Evolutionary conservation across 2,888 invertebrate genomes (phyloP), one percentile per base, ranked within the genome.

Genomic region (Tenthredo mesomela): DNA sequence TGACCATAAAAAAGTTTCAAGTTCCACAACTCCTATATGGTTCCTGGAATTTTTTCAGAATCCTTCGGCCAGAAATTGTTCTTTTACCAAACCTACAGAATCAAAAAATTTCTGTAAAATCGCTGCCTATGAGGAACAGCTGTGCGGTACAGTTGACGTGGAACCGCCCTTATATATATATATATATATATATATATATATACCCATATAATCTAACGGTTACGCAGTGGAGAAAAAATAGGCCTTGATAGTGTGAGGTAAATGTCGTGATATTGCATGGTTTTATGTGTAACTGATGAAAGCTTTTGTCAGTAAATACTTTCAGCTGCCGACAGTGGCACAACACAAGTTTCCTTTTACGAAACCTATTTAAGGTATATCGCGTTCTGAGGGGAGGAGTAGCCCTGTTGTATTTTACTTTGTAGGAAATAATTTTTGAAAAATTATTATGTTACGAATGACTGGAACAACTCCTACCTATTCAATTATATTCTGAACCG

Each of bases 281-380:
- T 80, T 61, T 61, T 37, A 80, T 58, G 80, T 33, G n/a, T 80
- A 50, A 61, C 58, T 61, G 80, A 80, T 80, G 80, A 80, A 80
- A 80, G 80, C 80, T 80, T 80, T 80, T 37, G n/a, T 58, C 61
- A 61, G 80, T 61, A 80, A 80, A 80, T 37, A 80, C 80, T 80
- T 80, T 80, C 40, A 40, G 50, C 43, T 65, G 43, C 67, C 82
- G 67, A 82, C 67, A 29, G 67, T 82, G 82, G 47, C 18, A 33
- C 67, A n/a, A 82, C 82, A 70, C 70, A 70, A 82, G 65, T 82
- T 82, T 67, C 67, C 82, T 82, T 67, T 82, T 82, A 82, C 67
- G 43, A 67, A 47, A 70, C 18, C 82, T 33, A 58, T 80, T 80
- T 29, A 3, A 29, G 54, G 37, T 54, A 54, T n/a, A 54, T 33